A percentile compares a stretch with the other conserved stretches of the same genome.
phyloP scores from a whole-genome alignment of 2,113 vertebrate genomes.

The Delphinus delphis region DNA sequence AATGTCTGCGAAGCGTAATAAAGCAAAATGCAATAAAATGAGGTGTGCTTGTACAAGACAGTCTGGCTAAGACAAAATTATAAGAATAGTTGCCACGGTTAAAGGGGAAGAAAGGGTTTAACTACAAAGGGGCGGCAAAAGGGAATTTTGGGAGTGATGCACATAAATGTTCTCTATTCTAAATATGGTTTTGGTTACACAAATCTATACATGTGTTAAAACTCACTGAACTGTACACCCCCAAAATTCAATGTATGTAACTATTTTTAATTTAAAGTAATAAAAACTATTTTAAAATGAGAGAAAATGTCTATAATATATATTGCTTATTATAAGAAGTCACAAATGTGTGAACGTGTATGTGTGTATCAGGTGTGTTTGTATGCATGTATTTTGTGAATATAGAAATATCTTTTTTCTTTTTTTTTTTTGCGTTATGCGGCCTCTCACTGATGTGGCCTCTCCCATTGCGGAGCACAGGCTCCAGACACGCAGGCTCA shows the following conservation, averaged over 20 bases:
- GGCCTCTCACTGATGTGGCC: too few relatives aligned
- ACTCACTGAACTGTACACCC: not conserved
- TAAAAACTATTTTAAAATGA: slow-evolving; percentile 24
- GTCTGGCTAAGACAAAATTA: not conserved
- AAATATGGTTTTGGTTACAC: not conserved
- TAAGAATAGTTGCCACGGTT: not conserved
- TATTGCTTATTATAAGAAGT: not conserved
- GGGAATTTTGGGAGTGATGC: not conserved
- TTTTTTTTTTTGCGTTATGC: too few relatives aligned
- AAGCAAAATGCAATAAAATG: too few relatives aligned
- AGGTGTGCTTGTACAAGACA: not conserved
- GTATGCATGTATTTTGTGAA: not conserved
- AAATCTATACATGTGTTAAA: not conserved
- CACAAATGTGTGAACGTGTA: not conserved
- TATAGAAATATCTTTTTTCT: not conserved
- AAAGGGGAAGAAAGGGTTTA: not conserved
- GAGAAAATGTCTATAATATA: not conserved
- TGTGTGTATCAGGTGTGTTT: not conserved
- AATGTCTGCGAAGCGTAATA: too few relatives aligned
- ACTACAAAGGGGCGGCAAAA: not conserved
- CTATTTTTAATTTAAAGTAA: not conserved
- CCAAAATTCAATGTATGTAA: not conserved
- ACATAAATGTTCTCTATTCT: slow-evolving; percentile 15
- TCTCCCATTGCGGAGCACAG: too few relatives aligned
- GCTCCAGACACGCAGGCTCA: too few relatives aligned